Percentiles rank a stretch among this genome's conserved stretches.
Evolutionary conservation across 2,888 invertebrate genomes (phyloP).

Genomic region (Lasioglossum pauxillum): DNA sequence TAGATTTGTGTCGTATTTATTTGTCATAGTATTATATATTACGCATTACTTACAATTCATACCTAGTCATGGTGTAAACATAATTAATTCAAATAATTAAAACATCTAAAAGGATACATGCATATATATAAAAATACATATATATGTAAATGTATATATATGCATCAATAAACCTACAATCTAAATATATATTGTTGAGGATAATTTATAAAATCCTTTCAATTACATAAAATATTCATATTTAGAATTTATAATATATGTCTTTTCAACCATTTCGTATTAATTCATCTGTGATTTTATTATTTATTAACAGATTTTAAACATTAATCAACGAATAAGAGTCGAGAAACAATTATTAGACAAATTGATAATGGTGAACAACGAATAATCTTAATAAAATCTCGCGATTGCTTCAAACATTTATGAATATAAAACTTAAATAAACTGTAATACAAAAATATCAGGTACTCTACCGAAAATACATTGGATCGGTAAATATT

Average conservation of each 20-base stretch:
- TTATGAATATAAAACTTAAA: constrained; percentile 29
- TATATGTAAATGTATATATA: constrained; percentile 25
- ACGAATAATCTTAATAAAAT: constrained; percentile 25
- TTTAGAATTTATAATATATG: constrained; percentile 30
- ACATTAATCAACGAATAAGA: background rate
- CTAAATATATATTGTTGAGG: constrained; percentile 21
- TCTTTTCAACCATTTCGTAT: constrained; percentile 20
- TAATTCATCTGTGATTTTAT: constrained; percentile 20
- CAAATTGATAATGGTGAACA: constrained; percentile 9
- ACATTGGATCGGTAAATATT: constrained; percentile 26
- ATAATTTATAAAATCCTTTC: constrained; percentile 30
- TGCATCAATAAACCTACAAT: constrained; percentile 32
- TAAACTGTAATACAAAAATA: constrained; percentile 48
- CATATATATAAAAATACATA: constrained; percentile 14
- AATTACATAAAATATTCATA: constrained; percentile 31
- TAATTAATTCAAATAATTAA: constrained; percentile 43
- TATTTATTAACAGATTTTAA: constrained; percentile 9
- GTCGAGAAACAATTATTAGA: constrained; percentile 1
- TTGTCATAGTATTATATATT: constrained; percentile 40
- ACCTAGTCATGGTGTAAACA: constrained; percentile 32
- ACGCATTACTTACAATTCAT: constrained; percentile 39
- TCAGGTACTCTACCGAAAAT: constrained; percentile 58
- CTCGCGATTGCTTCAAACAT: constrained; percentile 7
- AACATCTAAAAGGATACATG: constrained; percentile 40
- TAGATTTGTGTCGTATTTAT: constrained; percentile 45